These are phyloP conservation scores for Ceratotherium simum DNA, from an alignment of 2,113 vertebrate species.

Conservation along the genomic window DNA sequence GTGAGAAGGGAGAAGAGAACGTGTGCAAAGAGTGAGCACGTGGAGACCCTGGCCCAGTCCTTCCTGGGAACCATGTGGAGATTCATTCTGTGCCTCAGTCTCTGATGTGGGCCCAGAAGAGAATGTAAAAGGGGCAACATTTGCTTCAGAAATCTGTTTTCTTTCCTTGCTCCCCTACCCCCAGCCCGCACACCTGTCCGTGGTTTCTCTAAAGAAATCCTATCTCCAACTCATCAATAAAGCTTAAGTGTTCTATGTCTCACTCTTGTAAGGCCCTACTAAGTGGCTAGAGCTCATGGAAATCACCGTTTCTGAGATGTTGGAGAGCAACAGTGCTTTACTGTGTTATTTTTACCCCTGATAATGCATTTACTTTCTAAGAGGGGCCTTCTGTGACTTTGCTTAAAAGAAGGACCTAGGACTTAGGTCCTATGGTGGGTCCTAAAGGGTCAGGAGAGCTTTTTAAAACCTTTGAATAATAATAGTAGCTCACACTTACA, in stretches of 20 bases:
- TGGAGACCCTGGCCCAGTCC: neutral
- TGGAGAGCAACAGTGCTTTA: neutral
- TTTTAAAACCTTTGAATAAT: neutral
- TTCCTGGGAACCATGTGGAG: neutral
- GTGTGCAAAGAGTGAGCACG: neutral
- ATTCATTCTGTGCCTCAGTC: neutral
- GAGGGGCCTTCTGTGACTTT: neutral
- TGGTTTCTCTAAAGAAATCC: constrained; percentile 1
- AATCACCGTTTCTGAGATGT: neutral
- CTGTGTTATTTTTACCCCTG: neutral
- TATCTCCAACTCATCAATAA: neutral
- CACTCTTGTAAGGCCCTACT: neutral
- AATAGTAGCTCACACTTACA: neutral
- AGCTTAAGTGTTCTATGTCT: neutral
- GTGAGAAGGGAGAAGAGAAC: neutral
- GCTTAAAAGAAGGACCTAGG: neutral
- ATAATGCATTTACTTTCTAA: neutral
- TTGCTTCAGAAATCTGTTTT: neutral
- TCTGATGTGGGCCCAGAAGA: neutral
- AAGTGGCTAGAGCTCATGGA: neutral
- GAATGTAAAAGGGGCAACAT: neutral
- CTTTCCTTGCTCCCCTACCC: neutral
- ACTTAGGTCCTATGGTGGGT: neutral
- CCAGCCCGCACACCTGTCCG: neutral
- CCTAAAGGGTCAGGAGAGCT: neutral